These are phyloP conservation scores for Caiman crocodilus DNA, from an alignment of 2,797 vertebrate species.

Conservation along the genomic window DNA sequence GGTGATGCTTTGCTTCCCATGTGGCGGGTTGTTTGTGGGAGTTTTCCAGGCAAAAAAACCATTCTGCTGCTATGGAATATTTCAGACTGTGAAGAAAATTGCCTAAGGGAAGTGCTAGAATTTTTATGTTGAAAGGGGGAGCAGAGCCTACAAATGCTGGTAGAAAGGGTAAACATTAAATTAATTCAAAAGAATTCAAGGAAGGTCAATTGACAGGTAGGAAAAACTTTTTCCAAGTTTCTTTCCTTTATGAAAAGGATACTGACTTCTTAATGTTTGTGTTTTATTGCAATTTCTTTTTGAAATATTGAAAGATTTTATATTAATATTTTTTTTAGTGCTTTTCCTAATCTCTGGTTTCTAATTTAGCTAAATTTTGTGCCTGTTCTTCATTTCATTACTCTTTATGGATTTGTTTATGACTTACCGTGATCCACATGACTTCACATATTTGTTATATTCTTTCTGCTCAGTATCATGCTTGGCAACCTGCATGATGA, in stretches of 20 bases:
- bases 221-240: not conserved
- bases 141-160: not conserved
- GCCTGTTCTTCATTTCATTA: not conserved
- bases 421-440: not conserved
- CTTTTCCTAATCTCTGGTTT: not conserved
- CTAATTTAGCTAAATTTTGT: not conserved
- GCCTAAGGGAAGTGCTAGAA: constrained; percentile 14
- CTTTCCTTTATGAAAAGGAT: not conserved
- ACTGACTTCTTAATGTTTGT: not conserved
- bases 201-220: not conserved
- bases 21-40: not conserved
- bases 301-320: not conserved
- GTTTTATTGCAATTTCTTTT: not conserved
- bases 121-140: not conserved
- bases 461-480: not conserved
- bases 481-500: not conserved
- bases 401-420: not conserved
- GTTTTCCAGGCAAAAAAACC: not conserved
- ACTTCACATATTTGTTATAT: not conserved
- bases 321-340: not conserved
- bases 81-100: not conserved
- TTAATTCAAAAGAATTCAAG: not conserved
- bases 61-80: not conserved
- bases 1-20: not conserved
- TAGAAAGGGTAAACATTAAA: not conserved